phyloP scores from a whole-genome alignment of 2,888 invertebrate species.

The Seira musarum region DNA sequence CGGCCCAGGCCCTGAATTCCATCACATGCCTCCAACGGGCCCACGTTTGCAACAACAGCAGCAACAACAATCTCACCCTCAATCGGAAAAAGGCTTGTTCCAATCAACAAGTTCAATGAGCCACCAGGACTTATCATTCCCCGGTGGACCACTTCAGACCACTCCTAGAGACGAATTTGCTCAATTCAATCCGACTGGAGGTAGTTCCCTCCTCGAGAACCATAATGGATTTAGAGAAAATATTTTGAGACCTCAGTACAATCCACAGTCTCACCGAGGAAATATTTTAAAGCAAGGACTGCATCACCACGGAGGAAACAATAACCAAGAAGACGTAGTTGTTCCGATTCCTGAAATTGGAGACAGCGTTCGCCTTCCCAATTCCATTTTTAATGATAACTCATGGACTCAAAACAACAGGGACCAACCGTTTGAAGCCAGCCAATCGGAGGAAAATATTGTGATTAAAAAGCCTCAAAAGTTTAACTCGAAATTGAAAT shows the following conservation, averaged over 20 bases:
- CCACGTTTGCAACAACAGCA: not conserved
- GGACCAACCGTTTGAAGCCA: slow-evolving; percentile 44
- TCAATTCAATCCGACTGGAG: slow-evolving; percentile 18
- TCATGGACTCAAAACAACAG: slow-evolving; percentile 55
- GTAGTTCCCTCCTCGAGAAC: not conserved
- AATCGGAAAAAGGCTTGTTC: not conserved
- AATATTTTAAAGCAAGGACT: slow-evolving; percentile 8
- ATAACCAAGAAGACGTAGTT: slow-evolving; percentile 56
- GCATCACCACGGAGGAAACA: slow-evolving; percentile 11
- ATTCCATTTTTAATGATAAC: slow-evolving; percentile 61
- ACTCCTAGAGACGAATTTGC: slow-evolving; percentile 34
- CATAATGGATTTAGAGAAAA: slow-evolving; percentile 56
- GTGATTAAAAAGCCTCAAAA: slow-evolving; percentile 66
- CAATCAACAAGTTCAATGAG: not conserved
- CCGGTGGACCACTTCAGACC: not conserved
- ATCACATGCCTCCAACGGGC: not conserved
- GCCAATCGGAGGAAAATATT: slow-evolving; percentile 65
- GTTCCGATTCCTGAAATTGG: slow-evolving; percentile 64
- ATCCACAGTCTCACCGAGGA: slow-evolving; percentile 41
- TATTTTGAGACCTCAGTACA: slow-evolving; percentile 60
- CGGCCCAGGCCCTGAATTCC: slow-evolving; percentile 4
- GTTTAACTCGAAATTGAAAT: slow-evolving; percentile 55
- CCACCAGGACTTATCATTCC: slow-evolving; percentile 15
- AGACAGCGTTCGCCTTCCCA: slow-evolving; percentile 60
- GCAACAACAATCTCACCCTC: not conserved